Base-by-base conservation (phyloP, 2,113 vertebrate genomes). In the Caranx melampygus region DNA sequence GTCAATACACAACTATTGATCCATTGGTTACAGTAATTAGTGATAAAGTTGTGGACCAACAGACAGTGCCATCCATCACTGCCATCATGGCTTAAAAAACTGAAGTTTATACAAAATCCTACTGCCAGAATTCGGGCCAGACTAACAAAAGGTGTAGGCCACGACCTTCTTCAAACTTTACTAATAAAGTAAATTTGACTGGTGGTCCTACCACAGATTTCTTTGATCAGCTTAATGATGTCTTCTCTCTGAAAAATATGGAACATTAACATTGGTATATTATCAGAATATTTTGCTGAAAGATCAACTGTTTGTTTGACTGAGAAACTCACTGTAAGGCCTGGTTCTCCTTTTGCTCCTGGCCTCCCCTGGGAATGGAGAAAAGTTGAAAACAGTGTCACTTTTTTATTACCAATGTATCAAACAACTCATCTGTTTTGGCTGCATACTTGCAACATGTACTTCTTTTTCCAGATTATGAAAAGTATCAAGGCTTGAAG, bases 211-310 rank as follows among this genome's bases (percentile, higher is more conserved):
- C 96, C 96, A 83, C 96, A 97, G 79, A 97, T 97, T 91, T 97
- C 96, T 91, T 96, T 97, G 78, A 98, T 97, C 90, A 97, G 90
- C 90, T 95, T 97, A 87, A 97, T 96, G 44, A 98, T 92, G 86
- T 97, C 96, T 89, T 97, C 95, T 95, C 93, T 96, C 96, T 97
- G 89, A 78, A 93, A 91, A 67, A 77, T 20, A 73, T 40, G 9
- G 11, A 34, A 42, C 40, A 60, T n/a, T 34, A 0, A 16, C 2
- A 57, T 75, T 51, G 34, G 13, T 37, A 58, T 11, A 61, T 44
- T 63, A 14, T 20, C 0, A 16, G 4, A 31, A 3, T 40, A 6
- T 34, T 74, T 60, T 44, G 18, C n/a, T 61, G 4, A 62, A 40
- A 31, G 14, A 26, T 69, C 4, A 0, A 65, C 37, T 33, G 65